phyloP scores from a whole-genome alignment of 2,797 vertebrate genomes.

The Echiichthys vipera region DNA sequence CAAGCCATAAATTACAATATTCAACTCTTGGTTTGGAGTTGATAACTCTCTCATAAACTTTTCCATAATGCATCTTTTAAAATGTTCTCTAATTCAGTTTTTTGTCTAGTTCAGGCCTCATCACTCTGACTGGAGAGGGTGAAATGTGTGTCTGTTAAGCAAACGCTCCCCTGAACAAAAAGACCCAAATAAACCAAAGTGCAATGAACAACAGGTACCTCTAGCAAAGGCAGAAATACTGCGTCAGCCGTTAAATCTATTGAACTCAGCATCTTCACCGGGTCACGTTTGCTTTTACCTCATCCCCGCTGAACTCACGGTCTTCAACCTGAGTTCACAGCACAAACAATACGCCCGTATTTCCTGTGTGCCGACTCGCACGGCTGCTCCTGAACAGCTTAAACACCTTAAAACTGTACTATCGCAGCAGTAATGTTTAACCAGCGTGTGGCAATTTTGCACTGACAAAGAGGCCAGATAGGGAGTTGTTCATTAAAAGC shows the following conservation, averaged over 20 bases:
- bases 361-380: slow-evolving; percentile 67
- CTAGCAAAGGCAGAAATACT: not conserved
- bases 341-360: slow-evolving; percentile 35
- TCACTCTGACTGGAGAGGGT: not conserved
- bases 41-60: slow-evolving; percentile 41
- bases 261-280: slow-evolving; percentile 3
- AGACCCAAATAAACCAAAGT: slow-evolving; percentile 29
- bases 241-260: slow-evolving; percentile 2
- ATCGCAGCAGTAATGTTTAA: slow-evolving; percentile 87
- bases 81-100: slow-evolving; percentile 10
- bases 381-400: slow-evolving; percentile 59
- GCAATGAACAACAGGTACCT: slow-evolving; percentile 3
- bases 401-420: slow-evolving; percentile 64
- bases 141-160: slow-evolving; percentile 26
- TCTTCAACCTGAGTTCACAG: slow-evolving; percentile 30
- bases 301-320: slow-evolving; percentile 18
- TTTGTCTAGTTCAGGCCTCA: slow-evolving; percentile 1
- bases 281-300: slow-evolving; percentile 21
- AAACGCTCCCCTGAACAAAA: slow-evolving; percentile 29
- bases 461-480: slow-evolving; percentile 80
- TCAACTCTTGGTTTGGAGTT: slow-evolving; percentile 28
- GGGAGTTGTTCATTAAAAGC: slow-evolving; percentile 91
- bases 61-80: slow-evolving; percentile 47
- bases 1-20: slow-evolving; percentile 35
- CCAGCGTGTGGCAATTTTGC: slow-evolving; percentile 87